Base-by-base conservation (phyloP, 2,113 vertebrate species). In the Corydoras maculifer region DNA sequence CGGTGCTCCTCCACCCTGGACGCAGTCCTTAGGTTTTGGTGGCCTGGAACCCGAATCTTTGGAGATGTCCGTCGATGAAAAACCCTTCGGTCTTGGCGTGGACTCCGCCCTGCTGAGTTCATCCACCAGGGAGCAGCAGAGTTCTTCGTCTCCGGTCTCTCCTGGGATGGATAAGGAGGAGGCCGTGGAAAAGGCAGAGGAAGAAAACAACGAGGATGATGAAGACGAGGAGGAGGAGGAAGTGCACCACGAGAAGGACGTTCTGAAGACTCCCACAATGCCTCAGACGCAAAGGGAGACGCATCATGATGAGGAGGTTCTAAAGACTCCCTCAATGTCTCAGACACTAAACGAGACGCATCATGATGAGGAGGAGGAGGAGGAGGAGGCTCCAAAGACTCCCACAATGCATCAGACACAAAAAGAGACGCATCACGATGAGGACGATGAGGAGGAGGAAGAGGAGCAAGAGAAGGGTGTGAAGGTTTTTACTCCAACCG, bases 111-210 rank as follows among this genome's bases (percentile, higher is more conserved):
- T 43, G 7, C 7, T 43, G 7, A 43, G 35, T 43, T 5, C 35
- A 1, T 43, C 18, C 18, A 25, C 18, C 18, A 25, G 18, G 18
- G 18, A 25, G 18, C 18, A 67, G 30, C 48, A 60, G 63, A 3
- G 68, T 31, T 25, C 18, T 25, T 25, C 18, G n/a, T 71, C 74
- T 15, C 77, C 80, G 51, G 58, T 69, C 10, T 88, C 86, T 1
- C 79, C 81, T 54, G 65, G 32, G 54, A 80, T 80, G 58, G 87
- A 86, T 18, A 81, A 79, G 58, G 87, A 89, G 69, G 87, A 82
- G 50, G 87, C 86, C 0, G 85, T 90, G 43, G 88, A 90, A 59
- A 90, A 91, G 75, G 90, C 88, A 1, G 88, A 91, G n/a, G 82
- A 90, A 67, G 90, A 91, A 76, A 86, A 88, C 65, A 91, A 91